phyloP scores from a whole-genome alignment of 2,888 invertebrate species.

The Margaritifera margaritifera region DNA sequence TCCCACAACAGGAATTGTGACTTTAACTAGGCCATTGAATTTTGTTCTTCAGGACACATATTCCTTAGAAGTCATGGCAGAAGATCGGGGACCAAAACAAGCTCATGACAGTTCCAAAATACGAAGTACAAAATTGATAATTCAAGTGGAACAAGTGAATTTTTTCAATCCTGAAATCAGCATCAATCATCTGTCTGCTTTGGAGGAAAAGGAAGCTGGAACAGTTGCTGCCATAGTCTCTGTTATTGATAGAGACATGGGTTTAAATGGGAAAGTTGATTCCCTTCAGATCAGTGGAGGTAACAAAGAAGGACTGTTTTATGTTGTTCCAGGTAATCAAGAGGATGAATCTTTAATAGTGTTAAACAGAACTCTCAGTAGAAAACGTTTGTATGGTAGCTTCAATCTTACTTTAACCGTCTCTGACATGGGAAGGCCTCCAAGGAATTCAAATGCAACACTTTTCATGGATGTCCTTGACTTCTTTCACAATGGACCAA shows the following conservation, averaged over 20 bases:
- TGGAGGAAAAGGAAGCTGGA: slow-evolving; percentile 84
- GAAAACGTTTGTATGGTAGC: slow-evolving; percentile 85
- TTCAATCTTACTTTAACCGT: slow-evolving; percentile 92
- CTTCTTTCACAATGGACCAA: slow-evolving; percentile 88
- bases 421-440: slow-evolving; percentile 82
- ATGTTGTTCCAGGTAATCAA: slow-evolving; percentile 75
- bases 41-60: slow-evolving; percentile 82
- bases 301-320: slow-evolving; percentile 91
- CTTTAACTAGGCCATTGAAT: slow-evolving; percentile 83
- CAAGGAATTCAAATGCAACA: slow-evolving; percentile 69
- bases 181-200: slow-evolving; percentile 82
- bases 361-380: slow-evolving; percentile 83
- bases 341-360: slow-evolving; percentile 80
- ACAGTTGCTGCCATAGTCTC: slow-evolving; percentile 89
- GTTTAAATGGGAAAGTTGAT: slow-evolving; percentile 86
- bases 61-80: slow-evolving; percentile 86
- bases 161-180: slow-evolving; percentile 88
- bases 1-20: slow-evolving; percentile 91
- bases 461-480: slow-evolving; percentile 88
- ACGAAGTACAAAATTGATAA: slow-evolving; percentile 80
- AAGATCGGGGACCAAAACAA: slow-evolving; percentile 83
- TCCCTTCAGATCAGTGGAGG: slow-evolving; percentile 83
- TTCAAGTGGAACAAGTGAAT: slow-evolving; percentile 84
- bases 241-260: slow-evolving; percentile 87
- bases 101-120: slow-evolving; percentile 27